These are phyloP conservation scores for Pluvianellus socialis DNA, from an alignment of 2,113 vertebrate species.

Conservation along the genomic window DNA sequence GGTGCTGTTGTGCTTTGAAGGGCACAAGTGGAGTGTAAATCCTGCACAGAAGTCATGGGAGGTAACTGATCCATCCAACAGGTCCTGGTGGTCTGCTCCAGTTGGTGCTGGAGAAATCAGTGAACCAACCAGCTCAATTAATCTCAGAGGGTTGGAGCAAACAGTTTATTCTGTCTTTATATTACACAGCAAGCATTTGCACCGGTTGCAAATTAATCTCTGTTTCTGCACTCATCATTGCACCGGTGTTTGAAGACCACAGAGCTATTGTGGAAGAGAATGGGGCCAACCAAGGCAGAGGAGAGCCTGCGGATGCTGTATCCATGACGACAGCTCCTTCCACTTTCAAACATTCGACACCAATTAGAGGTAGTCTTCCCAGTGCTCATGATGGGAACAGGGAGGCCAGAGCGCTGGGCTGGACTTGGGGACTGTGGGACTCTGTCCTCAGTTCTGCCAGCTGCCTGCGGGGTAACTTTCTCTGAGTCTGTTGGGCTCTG, in stretches of 20 bases:
- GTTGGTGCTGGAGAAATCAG: background rate
- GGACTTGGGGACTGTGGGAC: background rate
- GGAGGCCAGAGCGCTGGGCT: background rate
- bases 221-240: background rate
- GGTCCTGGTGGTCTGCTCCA: background rate
- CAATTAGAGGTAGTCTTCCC: background rate
- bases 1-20: too few species aligned
- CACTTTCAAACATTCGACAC: background rate
- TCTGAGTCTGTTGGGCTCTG: background rate
- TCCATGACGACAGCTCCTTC: background rate
- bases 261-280: background rate
- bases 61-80: background rate
- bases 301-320: background rate
- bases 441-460: background rate
- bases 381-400: background rate
- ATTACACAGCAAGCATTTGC: background rate
- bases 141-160: background rate
- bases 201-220: fast-evolving
- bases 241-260: background rate
- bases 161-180: background rate
- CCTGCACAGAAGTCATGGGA: background rate
- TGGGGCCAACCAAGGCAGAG: background rate
- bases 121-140: background rate
- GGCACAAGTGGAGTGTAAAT: background rate
- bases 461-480: background rate